phyloP scores from a whole-genome alignment of 2,888 invertebrate species.

The Spilosoma lubricipeda region DNA sequence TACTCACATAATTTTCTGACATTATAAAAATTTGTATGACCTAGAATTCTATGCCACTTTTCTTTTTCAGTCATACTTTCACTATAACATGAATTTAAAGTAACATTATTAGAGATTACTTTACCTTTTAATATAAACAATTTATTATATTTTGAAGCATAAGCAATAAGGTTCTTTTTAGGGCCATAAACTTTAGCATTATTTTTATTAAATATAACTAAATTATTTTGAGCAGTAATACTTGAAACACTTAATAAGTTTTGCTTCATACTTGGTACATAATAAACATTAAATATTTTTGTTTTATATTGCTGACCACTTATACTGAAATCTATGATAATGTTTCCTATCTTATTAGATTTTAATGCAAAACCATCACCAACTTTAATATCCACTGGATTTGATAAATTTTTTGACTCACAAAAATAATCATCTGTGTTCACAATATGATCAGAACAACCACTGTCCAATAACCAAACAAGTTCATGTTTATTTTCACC shows the following conservation, averaged over 20 bases:
- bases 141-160: too few species aligned
- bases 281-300: conserved; percentile 26
- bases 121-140: too few species aligned
- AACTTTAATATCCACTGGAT: conserved; percentile 25
- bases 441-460: conserved; percentile 36
- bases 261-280: too few species aligned
- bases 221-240: too few species aligned
- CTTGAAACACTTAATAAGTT: too few species aligned
- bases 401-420: conserved; percentile 3
- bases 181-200: too few species aligned
- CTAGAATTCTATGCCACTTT: not conserved
- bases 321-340: not conserved
- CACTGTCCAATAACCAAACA: conserved; percentile 33
- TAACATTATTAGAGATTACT: too few species aligned
- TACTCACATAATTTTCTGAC: not conserved
- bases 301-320: conserved; percentile 2
- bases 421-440: conserved; percentile 30
- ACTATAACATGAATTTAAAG: too few species aligned
- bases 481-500: conserved; percentile 11
- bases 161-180: too few species aligned
- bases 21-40: conserved; percentile 7
- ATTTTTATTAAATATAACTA: too few species aligned
- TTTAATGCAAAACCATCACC: conserved; percentile 35
- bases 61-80: not conserved
- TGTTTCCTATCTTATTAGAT: conserved; percentile 17